phyloP scores from a whole-genome alignment of 2,888 invertebrate genomes.

The Tenthredo mesomela region DNA sequence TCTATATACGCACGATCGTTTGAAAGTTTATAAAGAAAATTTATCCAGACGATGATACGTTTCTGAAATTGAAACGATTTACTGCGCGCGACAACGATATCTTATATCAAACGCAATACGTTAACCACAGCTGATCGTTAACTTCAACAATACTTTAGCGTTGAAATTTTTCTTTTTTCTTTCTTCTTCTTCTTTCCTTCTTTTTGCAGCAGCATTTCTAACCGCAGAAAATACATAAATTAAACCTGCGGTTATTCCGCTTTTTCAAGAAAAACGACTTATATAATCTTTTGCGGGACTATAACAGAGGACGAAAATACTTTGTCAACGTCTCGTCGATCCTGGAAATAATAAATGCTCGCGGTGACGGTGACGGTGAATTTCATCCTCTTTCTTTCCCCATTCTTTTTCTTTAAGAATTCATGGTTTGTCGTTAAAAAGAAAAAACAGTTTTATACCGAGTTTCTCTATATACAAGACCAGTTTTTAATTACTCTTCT shows the following conservation, averaged over 20 bases:
- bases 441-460: neutral
- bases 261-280: neutral
- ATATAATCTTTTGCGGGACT: neutral
- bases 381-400: neutral
- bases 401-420: neutral
- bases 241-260: neutral
- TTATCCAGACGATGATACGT: too few relatives aligned
- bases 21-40: too few relatives aligned
- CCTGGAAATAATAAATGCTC: conserved; percentile 48
- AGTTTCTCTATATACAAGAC: neutral
- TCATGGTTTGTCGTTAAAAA: neutral
- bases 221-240: neutral
- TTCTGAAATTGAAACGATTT: too few relatives aligned
- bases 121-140: neutral
- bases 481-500: neutral
- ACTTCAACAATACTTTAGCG: neutral
- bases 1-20: too few relatives aligned
- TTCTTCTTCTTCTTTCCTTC: neutral
- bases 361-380: neutral
- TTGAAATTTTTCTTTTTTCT: neutral
- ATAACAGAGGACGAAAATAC: conserved; percentile 6
- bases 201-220: conserved; percentile 13
- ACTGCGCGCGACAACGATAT: neutral
- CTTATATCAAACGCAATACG: neutral
- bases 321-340: conserved; percentile 53